Evolutionary conservation across 2,888 invertebrate genomes (phyloP).

Genomic region (Netelia fuscicornis): DNA sequence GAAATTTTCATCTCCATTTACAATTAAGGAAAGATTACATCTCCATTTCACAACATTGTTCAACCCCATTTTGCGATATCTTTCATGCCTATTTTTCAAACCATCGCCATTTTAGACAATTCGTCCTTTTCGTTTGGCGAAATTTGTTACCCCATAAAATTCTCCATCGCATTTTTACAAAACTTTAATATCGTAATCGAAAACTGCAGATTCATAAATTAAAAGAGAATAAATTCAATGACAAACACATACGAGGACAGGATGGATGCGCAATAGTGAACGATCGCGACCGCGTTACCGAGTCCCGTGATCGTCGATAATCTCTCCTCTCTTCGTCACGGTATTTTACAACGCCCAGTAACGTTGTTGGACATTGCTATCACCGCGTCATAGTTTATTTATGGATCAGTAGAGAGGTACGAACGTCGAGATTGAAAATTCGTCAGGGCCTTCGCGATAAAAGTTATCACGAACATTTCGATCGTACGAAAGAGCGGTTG

Average conservation of each 20-base stretch:
- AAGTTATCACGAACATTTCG: constrained; percentile 11
- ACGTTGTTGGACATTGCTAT: constrained; percentile 51
- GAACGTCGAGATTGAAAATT: constrained; percentile 38
- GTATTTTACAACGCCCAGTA: constrained; percentile 48
- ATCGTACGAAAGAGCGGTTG: neutral
- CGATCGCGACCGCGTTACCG: constrained; percentile 47
- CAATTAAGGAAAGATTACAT: too few relatives aligned
- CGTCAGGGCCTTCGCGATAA: constrained; percentile 38
- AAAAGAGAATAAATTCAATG: neutral
- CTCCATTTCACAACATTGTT: too few relatives aligned
- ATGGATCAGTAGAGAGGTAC: constrained; percentile 36
- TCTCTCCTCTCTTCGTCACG: constrained; percentile 6
- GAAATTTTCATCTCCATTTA: too few relatives aligned
- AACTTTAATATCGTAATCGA: too few relatives aligned
- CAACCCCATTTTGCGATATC: too few relatives aligned
- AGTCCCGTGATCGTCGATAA: constrained; percentile 48
- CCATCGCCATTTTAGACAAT: too few relatives aligned
- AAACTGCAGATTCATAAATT: neutral
- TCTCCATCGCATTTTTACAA: too few relatives aligned
- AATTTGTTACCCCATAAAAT: too few relatives aligned
- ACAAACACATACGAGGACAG: constrained; percentile 1
- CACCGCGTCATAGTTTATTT: constrained; percentile 65
- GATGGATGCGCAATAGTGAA: constrained; percentile 39
- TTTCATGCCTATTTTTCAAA: too few relatives aligned
- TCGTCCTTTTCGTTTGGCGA: too few relatives aligned